A percentile compares a stretch with the other conserved stretches of the same genome.
Evolutionary conservation across 2,113 vertebrate genomes (phyloP).

Genomic region (Chiloscyllium plagiosum): DNA sequence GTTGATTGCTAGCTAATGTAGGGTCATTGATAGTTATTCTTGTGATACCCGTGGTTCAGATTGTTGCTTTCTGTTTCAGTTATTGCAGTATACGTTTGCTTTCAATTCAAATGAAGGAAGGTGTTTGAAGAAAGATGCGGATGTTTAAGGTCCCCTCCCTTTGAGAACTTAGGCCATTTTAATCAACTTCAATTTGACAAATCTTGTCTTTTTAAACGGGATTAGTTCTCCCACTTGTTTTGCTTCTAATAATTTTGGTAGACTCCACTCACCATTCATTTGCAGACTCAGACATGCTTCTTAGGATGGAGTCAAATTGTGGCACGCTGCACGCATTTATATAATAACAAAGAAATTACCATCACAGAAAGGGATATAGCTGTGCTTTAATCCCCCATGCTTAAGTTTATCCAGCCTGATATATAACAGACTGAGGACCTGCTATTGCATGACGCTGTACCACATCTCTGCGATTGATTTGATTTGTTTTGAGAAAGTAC

Average conservation of each 20-base stretch:
- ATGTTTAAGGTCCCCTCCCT: neutral
- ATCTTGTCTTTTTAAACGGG: neutral
- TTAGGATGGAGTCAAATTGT: neutral
- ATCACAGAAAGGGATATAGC: neutral
- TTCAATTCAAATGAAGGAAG: neutral
- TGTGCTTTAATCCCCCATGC: neutral
- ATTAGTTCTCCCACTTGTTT: neutral
- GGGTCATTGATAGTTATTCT: neutral
- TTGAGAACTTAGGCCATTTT: neutral
- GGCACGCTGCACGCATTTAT: conserved; percentile 1
- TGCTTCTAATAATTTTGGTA: neutral
- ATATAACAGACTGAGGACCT: neutral
- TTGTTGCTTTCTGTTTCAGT: neutral
- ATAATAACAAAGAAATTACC: neutral
- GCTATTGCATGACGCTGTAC: too few relatives aligned
- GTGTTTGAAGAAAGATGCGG: neutral
- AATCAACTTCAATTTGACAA: neutral
- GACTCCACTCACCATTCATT: neutral
- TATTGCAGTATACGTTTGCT: neutral
- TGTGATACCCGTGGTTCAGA: neutral
- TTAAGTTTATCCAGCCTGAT: neutral
- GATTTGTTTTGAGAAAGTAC: neutral
- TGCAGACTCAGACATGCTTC: neutral
- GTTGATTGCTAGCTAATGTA: too few relatives aligned
- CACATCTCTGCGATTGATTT: neutral